A percentile compares a stretch with the other conserved stretches of the same genome.
Evolutionary conservation across 2,113 vertebrate species (phyloP).

Genomic region (Toxotes jaculatrix): DNA sequence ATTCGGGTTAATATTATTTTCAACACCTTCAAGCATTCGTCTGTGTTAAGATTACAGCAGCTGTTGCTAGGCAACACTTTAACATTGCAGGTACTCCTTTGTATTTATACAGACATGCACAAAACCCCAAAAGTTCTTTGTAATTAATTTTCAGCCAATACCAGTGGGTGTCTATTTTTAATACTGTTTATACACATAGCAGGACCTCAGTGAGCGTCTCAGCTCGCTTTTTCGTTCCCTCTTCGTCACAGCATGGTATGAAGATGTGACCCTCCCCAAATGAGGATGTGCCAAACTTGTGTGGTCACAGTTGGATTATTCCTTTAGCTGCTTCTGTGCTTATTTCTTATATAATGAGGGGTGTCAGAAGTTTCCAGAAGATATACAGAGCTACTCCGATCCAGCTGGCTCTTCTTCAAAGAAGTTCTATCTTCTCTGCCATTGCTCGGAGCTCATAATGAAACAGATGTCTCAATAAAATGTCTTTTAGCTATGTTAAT

Average conservation of each 20-base stretch:
- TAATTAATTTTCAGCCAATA: neutral
- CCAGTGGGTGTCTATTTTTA: neutral
- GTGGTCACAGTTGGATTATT: neutral
- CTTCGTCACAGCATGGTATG: neutral
- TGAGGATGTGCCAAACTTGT: slow-evolving; percentile 20
- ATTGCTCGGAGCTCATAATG: slow-evolving; percentile 18
- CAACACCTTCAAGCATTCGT: neutral
- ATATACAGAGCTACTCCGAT: slow-evolving; percentile 17
- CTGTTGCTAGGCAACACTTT: slow-evolving; percentile 3
- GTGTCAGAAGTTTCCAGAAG: slow-evolving; percentile 39
- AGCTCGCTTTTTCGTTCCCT: neutral
- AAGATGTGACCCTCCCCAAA: neutral
- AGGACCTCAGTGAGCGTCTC: neutral
- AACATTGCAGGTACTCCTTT: neutral
- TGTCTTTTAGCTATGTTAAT: slow-evolving; percentile 5
- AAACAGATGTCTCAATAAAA: slow-evolving; percentile 27
- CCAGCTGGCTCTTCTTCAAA: slow-evolving; percentile 37
- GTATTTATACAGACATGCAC: neutral
- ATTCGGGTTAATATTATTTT: neutral
- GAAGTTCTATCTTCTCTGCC: neutral
- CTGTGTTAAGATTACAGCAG: no score
- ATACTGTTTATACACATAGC: neutral
- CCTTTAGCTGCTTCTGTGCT: slow-evolving; percentile 11
- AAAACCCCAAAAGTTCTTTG: neutral
- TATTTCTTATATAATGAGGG: slow-evolving; percentile 35